These are phyloP conservation scores for Piprites chloris DNA, from an alignment of 2,113 vertebrate genomes.

Conservation along the genomic window DNA sequence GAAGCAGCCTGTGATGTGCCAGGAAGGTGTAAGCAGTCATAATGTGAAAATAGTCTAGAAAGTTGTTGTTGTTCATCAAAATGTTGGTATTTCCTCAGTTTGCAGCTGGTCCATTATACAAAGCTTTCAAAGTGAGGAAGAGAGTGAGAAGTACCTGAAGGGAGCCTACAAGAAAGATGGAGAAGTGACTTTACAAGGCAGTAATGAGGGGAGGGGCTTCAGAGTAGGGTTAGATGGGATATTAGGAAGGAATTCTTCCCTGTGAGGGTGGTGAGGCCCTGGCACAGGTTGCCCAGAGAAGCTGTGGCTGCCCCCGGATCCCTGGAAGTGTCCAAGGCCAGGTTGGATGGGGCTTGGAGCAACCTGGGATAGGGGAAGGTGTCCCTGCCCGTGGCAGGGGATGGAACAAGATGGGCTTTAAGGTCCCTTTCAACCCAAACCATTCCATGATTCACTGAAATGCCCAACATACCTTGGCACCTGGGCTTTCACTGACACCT, in stretches of 20 bases:
- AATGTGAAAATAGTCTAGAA: not conserved
- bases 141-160: not conserved
- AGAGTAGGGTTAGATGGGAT: not conserved
- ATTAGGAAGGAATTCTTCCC: not conserved
- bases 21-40: not conserved
- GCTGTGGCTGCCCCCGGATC: too few species aligned
- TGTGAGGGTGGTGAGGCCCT: not conserved
- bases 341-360: too few species aligned
- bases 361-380: too few species aligned
- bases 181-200: not conserved
- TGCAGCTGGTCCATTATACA: not conserved
- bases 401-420: too few species aligned
- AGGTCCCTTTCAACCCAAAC: not conserved
- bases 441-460: not conserved
- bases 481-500: not conserved
- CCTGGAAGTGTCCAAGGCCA: too few species aligned
- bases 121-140: not conserved
- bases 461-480: too few species aligned
- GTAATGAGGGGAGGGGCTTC: not conserved
- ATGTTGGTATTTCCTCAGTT: not conserved
- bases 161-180: too few species aligned
- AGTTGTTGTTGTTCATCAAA: not conserved
- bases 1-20: not conserved
- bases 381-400: too few species aligned
- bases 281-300: not conserved